Evolutionary conservation across 92 coral and sea anemone genomes (phyloP).

Genomic region (Ricordea florida): DNA sequence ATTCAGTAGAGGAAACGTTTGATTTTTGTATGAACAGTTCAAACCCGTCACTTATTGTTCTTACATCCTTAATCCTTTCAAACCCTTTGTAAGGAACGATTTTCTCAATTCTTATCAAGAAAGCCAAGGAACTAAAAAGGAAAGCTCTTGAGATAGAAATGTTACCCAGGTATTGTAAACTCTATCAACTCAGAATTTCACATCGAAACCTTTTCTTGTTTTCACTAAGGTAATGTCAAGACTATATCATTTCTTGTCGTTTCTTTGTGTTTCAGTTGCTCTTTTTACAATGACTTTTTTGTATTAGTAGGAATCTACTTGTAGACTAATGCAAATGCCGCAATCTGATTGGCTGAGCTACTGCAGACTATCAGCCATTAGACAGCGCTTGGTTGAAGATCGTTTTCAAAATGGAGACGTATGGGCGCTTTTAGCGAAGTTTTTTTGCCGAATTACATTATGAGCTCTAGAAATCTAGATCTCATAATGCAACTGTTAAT

Average conservation of each 20-base stretch:
- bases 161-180: conserved; percentile 56
- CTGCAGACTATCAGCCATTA: too few relatives aligned
- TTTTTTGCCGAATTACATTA: too few relatives aligned
- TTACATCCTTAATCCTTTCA: conserved; percentile 3
- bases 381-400: too few relatives aligned
- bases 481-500: too few relatives aligned
- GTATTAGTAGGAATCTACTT: too few relatives aligned
- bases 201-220: conserved; percentile 48
- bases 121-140: conserved; percentile 28
- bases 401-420: too few relatives aligned
- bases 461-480: too few relatives aligned
- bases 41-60: conserved; percentile 50
- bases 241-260: not conserved
- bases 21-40: conserved; percentile 61
- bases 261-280: not conserved
- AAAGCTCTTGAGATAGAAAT: conserved; percentile 38
- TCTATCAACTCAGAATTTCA: conserved; percentile 47
- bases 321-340: too few relatives aligned
- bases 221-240: conserved; percentile 16
- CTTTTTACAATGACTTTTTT: too few relatives aligned
- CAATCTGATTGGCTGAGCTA: too few relatives aligned
- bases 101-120: conserved; percentile 7
- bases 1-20: conserved; percentile 30
- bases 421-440: too few relatives aligned
- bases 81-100: conserved; percentile 7